Percentiles rank a stretch among this genome's conserved stretches.
These are phyloP conservation scores for Helostoma temminkii DNA, from an alignment of 2,797 vertebrate species.

Conservation along the genomic window DNA sequence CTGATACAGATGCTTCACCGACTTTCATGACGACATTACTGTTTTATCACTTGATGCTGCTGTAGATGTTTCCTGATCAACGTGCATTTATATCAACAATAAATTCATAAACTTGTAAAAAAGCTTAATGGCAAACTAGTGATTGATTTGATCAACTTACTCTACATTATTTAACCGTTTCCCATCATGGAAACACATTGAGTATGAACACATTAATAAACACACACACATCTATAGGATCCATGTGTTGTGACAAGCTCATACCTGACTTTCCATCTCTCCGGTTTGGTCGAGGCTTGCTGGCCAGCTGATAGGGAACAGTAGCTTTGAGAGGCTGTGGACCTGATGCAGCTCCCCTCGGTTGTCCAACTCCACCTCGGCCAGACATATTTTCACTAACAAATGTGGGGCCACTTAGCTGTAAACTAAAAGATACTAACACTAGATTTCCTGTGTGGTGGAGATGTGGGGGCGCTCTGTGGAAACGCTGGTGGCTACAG, in stretches of 20 bases:
- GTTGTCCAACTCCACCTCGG: constrained; percentile 63
- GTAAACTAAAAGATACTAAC: background rate
- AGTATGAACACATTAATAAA: background rate
- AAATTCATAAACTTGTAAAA: no score
- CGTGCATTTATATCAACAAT: background rate
- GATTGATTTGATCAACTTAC: no score
- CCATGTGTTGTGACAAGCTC: constrained; percentile 23
- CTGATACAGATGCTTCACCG: background rate
- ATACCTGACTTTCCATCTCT: constrained; percentile 81
- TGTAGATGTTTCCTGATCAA: background rate
- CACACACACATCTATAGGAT: background rate
- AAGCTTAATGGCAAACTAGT: no score
- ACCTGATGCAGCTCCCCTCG: constrained; percentile 69
- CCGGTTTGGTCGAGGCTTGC: constrained; percentile 71
- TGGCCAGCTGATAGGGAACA: constrained; percentile 86
- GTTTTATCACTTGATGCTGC: background rate
- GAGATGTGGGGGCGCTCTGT: constrained; percentile 55
- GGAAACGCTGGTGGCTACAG: constrained; percentile 46
- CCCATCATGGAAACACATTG: background rate
- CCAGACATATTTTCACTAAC: constrained; percentile 70
- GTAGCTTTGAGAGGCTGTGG: constrained; percentile 89
- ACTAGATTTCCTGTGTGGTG: constrained; percentile 21
- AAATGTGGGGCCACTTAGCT: constrained; percentile 11
- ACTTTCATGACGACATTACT: background rate
- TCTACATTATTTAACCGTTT: background rate